Conservation (phyloP, 2,888 invertebrate species). For the Leptinotarsa haldemani region DNA sequence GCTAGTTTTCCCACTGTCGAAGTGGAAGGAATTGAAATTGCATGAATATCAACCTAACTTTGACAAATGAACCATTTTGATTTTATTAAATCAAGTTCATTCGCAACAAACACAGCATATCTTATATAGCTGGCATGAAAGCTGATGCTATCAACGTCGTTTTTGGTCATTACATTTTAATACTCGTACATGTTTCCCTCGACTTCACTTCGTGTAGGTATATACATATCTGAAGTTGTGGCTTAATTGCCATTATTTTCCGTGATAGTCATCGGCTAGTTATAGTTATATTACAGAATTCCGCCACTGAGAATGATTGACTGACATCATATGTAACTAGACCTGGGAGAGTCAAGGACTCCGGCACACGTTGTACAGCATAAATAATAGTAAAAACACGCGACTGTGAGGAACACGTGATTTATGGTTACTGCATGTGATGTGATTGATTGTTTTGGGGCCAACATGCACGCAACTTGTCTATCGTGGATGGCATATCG, state of each 20-base stretch:
- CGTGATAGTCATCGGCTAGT: slow-evolving; percentile 7
- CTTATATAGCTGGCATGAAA: too few species aligned
- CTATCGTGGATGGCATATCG: not conserved
- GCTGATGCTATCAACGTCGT: too few species aligned
- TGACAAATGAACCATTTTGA: too few species aligned
- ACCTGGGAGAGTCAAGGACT: slow-evolving; percentile 11
- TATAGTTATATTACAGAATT: not conserved
- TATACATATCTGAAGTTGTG: not conserved
- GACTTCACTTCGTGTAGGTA: not conserved
- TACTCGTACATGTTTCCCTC: not conserved
- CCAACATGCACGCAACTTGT: not conserved
- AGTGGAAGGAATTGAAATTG: too few species aligned
- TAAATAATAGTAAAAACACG: slow-evolving; percentile 19
- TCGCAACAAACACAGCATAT: too few species aligned
- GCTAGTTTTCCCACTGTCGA: too few species aligned
- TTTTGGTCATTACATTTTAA: too few species aligned
- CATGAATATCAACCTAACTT: too few species aligned
- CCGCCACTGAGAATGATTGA: slow-evolving; percentile 12
- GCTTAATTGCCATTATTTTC: not conserved
- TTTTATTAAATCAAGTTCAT: too few species aligned
- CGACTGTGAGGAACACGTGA: slow-evolving; percentile 2
- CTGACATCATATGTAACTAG: slow-evolving; percentile 17
- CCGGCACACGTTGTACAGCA: not conserved
- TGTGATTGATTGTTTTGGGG: slow-evolving; percentile 7
- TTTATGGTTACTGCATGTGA: slow-evolving; percentile 4